These are phyloP conservation scores for Electrona antarctica DNA, from an alignment of 2,113 vertebrate genomes.

Conservation along the genomic window DNA sequence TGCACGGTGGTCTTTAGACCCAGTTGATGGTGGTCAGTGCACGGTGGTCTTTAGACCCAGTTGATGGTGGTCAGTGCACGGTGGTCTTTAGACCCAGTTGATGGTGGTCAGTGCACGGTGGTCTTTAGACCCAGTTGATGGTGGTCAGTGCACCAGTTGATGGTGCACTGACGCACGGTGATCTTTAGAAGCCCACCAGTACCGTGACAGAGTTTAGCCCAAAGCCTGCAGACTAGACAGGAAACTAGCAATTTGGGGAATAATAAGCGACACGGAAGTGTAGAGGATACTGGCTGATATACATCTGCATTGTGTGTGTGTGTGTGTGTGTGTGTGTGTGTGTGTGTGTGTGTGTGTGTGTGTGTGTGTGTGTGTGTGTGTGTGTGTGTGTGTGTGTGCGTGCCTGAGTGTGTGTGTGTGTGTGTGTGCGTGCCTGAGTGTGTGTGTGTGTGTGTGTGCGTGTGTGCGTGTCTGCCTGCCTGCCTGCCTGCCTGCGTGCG, in stretches of 20 bases:
- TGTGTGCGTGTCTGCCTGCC: too few relatives aligned
- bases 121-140: not conserved
- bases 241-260: slow-evolving; percentile 34
- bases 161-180: too few relatives aligned
- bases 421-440: not conserved
- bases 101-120: too few relatives aligned
- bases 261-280: slow-evolving; percentile 7
- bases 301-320: not conserved
- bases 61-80: too few relatives aligned
- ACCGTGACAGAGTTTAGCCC: not conserved
- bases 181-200: slow-evolving; percentile 3
- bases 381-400: too few relatives aligned
- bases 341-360: not conserved
- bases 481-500: too few relatives aligned
- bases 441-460: not conserved
- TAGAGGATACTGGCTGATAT: slow-evolving; percentile 19
- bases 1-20: not conserved
- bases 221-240: slow-evolving; percentile 33
- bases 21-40: too few relatives aligned
- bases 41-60: not conserved
- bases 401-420: too few relatives aligned
- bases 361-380: too few relatives aligned
- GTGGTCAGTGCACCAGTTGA: too few relatives aligned
- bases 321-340: not conserved
- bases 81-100: not conserved